phyloP scores from a whole-genome alignment of 2,113 vertebrate species.

The Pipra filicauda region DNA sequence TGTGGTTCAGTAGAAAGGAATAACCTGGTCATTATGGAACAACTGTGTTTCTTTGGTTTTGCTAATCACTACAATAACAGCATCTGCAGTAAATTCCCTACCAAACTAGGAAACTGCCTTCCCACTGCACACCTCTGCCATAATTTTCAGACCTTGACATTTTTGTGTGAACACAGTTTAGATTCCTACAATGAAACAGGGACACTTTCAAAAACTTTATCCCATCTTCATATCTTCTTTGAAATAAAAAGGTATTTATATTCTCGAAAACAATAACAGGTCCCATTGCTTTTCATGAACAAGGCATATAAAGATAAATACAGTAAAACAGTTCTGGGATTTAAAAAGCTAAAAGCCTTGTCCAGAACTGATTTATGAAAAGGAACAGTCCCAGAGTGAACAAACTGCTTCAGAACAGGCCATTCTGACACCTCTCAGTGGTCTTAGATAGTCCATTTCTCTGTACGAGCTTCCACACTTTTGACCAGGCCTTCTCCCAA shows the following conservation, averaged over 20 bases:
- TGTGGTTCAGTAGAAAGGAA: background rate
- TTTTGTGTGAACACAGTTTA: background rate
- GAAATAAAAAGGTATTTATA: constrained; percentile 6
- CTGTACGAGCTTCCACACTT: constrained; percentile 82
- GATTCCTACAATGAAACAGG: background rate
- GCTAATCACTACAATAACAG: background rate
- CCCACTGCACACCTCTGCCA: background rate
- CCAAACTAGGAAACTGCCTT: background rate
- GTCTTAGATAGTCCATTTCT: constrained; percentile 88
- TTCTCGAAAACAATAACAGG: background rate
- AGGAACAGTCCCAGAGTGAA: background rate
- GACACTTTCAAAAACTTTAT: background rate
- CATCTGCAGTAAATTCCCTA: background rate
- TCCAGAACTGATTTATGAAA: background rate
- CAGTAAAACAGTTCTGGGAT: background rate
- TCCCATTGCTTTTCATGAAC: background rate
- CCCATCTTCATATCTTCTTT: background rate
- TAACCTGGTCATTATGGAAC: background rate
- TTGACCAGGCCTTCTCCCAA: constrained; percentile 89
- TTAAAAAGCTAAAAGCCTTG: background rate
- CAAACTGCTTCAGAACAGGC: background rate
- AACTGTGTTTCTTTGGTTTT: background rate
- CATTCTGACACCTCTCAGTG: background rate
- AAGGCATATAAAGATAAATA: constrained; percentile 5
- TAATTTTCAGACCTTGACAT: background rate